These are phyloP conservation scores for Cyaniris semiargus DNA, from an alignment of 2,888 invertebrate species.

Conservation along the genomic window DNA sequence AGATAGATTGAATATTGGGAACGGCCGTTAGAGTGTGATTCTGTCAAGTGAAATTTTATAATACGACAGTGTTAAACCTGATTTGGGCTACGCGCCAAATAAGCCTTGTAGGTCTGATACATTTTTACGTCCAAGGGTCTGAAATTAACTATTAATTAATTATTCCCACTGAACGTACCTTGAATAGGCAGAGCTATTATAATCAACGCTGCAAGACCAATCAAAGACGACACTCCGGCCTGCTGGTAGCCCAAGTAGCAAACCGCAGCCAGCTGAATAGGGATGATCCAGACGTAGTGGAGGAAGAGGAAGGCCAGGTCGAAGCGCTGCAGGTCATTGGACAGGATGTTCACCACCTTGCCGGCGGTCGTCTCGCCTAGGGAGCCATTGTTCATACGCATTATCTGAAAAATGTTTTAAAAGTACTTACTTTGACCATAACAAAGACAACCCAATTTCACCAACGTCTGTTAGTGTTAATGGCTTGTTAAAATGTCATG, in stretches of 20 bases:
- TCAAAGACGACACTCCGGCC: constrained; percentile 83
- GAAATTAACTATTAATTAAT: too few relatives aligned
- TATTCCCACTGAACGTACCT: constrained; percentile 65
- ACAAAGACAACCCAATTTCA: too few relatives aligned
- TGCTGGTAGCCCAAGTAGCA: constrained; percentile 85
- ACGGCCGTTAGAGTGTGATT: too few relatives aligned
- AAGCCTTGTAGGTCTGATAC: too few relatives aligned
- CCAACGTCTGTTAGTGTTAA: too few relatives aligned
- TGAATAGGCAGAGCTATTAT: constrained; percentile 88
- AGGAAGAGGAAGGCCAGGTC: constrained; percentile 87
- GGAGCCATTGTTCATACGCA: constrained; percentile 79
- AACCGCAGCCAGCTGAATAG: constrained; percentile 82
- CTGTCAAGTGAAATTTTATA: too few relatives aligned
- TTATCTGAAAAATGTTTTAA: constrained; percentile 57
- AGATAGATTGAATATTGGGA: too few relatives aligned
- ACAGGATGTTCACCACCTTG: constrained; percentile 92
- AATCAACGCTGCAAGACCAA: constrained; percentile 84
- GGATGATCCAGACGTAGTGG: constrained; percentile 91
- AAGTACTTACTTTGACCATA: neutral
- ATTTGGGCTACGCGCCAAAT: too few relatives aligned
- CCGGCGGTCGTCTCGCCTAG: constrained; percentile 91
- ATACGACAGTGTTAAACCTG: too few relatives aligned
- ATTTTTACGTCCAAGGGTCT: too few relatives aligned
- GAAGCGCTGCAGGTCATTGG: constrained; percentile 93
- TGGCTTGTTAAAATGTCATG: too few relatives aligned